Evolutionary conservation across 1,140 invertebrate species (phyloP), one percentile per base, ranked within the genome.

Genomic region (Stegodyphus mimosarum): DNA sequence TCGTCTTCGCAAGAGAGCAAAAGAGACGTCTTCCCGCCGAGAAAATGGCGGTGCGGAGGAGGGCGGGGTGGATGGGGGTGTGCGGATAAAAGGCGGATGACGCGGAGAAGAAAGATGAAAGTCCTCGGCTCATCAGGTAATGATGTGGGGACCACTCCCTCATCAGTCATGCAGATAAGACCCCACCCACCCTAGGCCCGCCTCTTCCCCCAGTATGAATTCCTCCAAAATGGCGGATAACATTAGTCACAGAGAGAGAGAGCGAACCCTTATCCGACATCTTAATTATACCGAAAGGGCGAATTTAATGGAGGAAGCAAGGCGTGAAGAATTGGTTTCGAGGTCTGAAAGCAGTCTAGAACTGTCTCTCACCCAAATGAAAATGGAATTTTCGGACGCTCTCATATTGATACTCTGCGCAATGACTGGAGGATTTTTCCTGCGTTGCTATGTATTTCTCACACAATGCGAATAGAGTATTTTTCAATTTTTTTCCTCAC

Each of bases 161-260:
- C 79, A 81, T 81, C 79, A 81, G 69, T 81, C 79, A 81, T 81
- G 79, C 79, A 81, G 79, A 81, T 81, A 81, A 81, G 71, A 53
- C 70, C 79, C 79, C 79, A 81, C 79, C 79, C 70, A 55, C 79
- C 17, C 49, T 9, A 48, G 13, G 15, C 55, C 33, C 52, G 33
- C 79, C 70, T 55, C 51, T 67, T 64, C 15, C 63, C 75, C 63
- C 63, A 17, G 49, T 66, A 66, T 78, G 63, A 78, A 17, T 55
- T 80, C 66, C 51, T 52, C 50, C 77, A 71, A 80, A 71, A 80
- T 80, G 77, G 77, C 69, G 77, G 77, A n/a, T 15, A n/a, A 71
- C 77, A 80, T 80, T 80, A 80, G 77, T 73, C 70, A 81, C 70
- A 18, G 52, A n/a, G 17, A 71, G 76, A n/a, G n/a, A 48, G 15